phyloP scores from a whole-genome alignment of 2,113 vertebrate species.

The Zingel zingel region DNA sequence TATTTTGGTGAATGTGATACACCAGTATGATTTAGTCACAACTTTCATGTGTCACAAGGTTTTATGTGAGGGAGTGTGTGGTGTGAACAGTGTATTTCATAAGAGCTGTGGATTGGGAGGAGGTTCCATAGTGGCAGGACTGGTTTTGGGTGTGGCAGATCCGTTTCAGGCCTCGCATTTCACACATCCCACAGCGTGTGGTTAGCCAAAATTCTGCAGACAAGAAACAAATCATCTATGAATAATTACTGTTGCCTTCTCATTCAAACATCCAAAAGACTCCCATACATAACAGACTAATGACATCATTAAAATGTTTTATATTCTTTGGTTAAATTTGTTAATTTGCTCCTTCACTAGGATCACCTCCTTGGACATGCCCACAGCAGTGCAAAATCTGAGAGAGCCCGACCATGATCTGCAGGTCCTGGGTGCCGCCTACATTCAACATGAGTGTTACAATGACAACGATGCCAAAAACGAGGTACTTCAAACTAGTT shows the following conservation, averaged over 20 bases:
- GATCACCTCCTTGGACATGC: constrained; percentile 88
- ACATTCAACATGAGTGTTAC: constrained; percentile 96
- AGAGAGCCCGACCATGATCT: constrained; percentile 86
- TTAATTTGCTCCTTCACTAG: constrained; percentile 76
- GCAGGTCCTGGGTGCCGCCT: constrained; percentile 93
- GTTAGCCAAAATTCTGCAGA: constrained; percentile 40
- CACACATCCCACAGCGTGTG: constrained; percentile 67
- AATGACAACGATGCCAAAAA: constrained; percentile 89
- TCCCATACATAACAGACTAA: constrained; percentile 6
- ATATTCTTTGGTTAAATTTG: constrained; percentile 19
- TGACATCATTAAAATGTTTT: constrained; percentile 5
- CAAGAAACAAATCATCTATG: constrained; percentile 35
- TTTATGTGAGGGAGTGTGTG: constrained; percentile 8
- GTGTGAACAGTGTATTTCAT: constrained; percentile 31
- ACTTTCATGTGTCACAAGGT: constrained; percentile 17
- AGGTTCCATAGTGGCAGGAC: constrained; percentile 67
- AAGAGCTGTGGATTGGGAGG: constrained; percentile 56
- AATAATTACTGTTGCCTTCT: constrained; percentile 31
- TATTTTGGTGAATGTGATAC: not conserved
- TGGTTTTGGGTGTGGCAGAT: constrained; percentile 78
- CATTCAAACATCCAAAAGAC: not conserved
- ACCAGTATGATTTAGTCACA: constrained; percentile 5
- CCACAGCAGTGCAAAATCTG: constrained; percentile 89
- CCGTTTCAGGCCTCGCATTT: constrained; percentile 65
- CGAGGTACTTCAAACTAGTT: constrained; percentile 83